Percentiles rank a stretch among this genome's conserved stretches.
These are phyloP conservation scores for Arrhamphus sclerolepis DNA, from an alignment of 2,797 vertebrate genomes.

Conservation along the genomic window DNA sequence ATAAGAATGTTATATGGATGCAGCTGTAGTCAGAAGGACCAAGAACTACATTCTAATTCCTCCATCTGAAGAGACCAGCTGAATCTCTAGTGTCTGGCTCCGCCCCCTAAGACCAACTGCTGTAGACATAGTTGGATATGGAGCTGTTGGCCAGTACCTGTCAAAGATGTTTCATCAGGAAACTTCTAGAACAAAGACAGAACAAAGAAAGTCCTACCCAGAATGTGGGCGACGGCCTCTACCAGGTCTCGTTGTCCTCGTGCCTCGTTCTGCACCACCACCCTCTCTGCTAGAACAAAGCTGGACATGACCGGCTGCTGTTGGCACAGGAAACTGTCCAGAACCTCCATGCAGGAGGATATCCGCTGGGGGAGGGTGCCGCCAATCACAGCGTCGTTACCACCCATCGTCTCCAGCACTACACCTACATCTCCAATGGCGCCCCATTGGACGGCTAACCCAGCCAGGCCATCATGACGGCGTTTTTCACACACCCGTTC, in stretches of 20 bases:
- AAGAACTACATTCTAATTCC: too few species aligned
- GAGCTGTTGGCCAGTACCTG: too few species aligned
- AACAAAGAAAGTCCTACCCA: slow-evolving; percentile 80
- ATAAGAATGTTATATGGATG: too few species aligned
- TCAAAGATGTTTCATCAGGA: too few species aligned
- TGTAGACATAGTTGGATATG: too few species aligned
- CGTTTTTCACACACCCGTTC: slow-evolving; percentile 95
- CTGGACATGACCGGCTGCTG: slow-evolving; percentile 89
- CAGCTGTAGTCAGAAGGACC: too few species aligned
- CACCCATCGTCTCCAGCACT: slow-evolving; percentile 87
- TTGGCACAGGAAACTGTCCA: slow-evolving; percentile 91
- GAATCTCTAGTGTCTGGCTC: too few species aligned
- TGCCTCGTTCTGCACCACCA: slow-evolving; percentile 67
- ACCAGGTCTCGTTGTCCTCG: slow-evolving; percentile 82
- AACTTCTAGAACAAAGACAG: too few species aligned
- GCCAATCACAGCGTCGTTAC: slow-evolving; percentile 85
- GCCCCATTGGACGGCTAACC: slow-evolving; percentile 94
- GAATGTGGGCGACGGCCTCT: slow-evolving; percentile 90
- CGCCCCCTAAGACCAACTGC: too few species aligned
- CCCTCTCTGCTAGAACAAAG: slow-evolving; percentile 91
- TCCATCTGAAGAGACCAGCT: too few species aligned
- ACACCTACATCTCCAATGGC: slow-evolving; percentile 95
- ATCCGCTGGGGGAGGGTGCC: slow-evolving; percentile 93
- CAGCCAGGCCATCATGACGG: slow-evolving; percentile 84
- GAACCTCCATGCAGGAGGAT: slow-evolving; percentile 90